phyloP scores from a whole-genome alignment of 2,888 invertebrate species.

The Machimus atricapillus region DNA sequence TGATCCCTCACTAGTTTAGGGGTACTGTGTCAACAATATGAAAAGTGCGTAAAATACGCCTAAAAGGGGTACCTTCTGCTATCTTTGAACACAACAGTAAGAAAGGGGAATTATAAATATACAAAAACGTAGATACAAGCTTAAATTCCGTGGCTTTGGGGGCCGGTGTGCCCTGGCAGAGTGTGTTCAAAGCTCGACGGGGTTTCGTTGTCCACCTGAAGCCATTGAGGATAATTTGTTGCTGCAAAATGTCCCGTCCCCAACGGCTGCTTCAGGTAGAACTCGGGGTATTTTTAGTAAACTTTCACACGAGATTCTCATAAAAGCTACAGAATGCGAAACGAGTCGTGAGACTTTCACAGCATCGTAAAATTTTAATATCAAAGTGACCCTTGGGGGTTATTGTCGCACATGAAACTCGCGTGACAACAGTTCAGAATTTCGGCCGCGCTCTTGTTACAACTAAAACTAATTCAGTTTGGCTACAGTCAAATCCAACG shows the following conservation, averaged over 20 bases:
- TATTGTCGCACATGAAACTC: neutral
- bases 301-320: constrained; percentile 14
- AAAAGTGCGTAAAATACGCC: too few species aligned
- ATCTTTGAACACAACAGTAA: too few species aligned
- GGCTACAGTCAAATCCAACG: neutral
- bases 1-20: too few species aligned
- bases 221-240: neutral
- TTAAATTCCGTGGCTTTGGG: neutral
- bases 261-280: neutral
- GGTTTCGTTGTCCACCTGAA: neutral
- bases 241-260: neutral
- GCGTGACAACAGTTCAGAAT: neutral
- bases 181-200: neutral
- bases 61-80: too few species aligned
- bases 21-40: too few species aligned
- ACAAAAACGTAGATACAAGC: neutral
- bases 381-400: neutral
- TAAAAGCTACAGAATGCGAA: neutral
- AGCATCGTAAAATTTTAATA: neutral
- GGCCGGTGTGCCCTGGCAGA: neutral
- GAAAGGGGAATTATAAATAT: neutral
- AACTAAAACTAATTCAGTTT: neutral
- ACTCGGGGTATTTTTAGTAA: neutral
- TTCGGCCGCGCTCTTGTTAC: neutral
- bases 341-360: neutral